Base-by-base conservation (phyloP, 2,888 invertebrate species). In the Drosophila lacicola region DNA sequence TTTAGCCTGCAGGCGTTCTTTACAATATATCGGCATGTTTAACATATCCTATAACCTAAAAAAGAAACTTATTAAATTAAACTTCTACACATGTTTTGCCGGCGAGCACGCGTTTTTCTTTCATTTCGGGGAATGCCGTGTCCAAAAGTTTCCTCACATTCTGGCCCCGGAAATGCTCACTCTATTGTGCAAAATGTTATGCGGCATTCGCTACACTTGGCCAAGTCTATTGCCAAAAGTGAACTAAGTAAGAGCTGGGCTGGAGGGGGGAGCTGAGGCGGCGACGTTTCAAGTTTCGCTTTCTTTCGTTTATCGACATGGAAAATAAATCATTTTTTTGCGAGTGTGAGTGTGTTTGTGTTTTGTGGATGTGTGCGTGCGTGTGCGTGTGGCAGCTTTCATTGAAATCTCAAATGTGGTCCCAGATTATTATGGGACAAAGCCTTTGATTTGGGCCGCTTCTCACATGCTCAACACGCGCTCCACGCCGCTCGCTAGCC, bases 121-220 rank as follows among this genome's bases (percentile, higher is more conserved):
- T 66, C 65, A 58, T 58, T 73, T 47, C 39, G 46, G 49, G 49
- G 47, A 19, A 42, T 64, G 58, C 61, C 56, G 49, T 62, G 51
- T 57, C 49, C 57, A 56, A 72, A 56, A 46, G 56, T 76, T 76
- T 61, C 39, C 36, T 37, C 42, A 44, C 49, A 36, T 36, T 8
- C 19, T 42, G 50, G 37, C 17, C 50, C 56, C 70, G 88, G 85
- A 88, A 82, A 85, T 87, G 85, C 70, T 89, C 82, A 87, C 88
- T 89, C 80, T 88, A 80, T 87, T 87, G 86, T 89, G 71, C 65
- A 85, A 84, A 88, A 86, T 83, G 75, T 74, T 80, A 73, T 88
- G 71, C 70, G 74, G 49, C 74, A 71, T 81, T 84, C 82, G 70
- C 67, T 67, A 78, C 82, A 74, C 64, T 70, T 58, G 34, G 37